These are phyloP conservation scores for Neolamprologus caudopunctatus DNA, from an alignment of 2,113 vertebrate genomes.

Conservation along the genomic window DNA sequence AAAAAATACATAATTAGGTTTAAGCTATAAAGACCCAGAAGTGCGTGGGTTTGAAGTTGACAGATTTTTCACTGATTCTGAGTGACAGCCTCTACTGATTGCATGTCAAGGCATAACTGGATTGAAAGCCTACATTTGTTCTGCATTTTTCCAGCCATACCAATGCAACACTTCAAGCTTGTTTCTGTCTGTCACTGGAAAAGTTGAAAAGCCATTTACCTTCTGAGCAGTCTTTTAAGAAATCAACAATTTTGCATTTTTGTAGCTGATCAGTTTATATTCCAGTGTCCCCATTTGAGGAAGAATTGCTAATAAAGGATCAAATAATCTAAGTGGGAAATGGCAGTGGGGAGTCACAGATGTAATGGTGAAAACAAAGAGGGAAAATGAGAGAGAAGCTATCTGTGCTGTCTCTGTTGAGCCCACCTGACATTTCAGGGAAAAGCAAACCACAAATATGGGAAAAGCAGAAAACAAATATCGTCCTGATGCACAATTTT, in stretches of 20 bases:
- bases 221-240: not conserved
- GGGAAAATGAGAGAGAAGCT: not conserved
- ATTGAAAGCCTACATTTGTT: not conserved
- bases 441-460: not conserved
- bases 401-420: not conserved
- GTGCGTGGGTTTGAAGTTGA: conserved; percentile 19
- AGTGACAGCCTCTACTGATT: conserved; percentile 29
- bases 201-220: not conserved
- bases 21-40: not conserved
- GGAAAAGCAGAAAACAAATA: not conserved
- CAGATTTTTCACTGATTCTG: not conserved
- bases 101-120: not conserved
- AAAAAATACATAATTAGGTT: not conserved
- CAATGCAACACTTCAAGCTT: not conserved
- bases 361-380: not conserved
- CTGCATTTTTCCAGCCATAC: not conserved
- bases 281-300: not conserved
- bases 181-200: not conserved
- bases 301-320: not conserved
- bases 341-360: not conserved
- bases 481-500: not conserved
- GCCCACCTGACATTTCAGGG: not conserved
- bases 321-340: not conserved
- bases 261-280: not conserved
- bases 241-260: not conserved